Percentiles rank a stretch among this genome's conserved stretches.
Conservation (phyloP, 2,797 vertebrate genomes). For the Lateolabrax maculatus region DNA sequence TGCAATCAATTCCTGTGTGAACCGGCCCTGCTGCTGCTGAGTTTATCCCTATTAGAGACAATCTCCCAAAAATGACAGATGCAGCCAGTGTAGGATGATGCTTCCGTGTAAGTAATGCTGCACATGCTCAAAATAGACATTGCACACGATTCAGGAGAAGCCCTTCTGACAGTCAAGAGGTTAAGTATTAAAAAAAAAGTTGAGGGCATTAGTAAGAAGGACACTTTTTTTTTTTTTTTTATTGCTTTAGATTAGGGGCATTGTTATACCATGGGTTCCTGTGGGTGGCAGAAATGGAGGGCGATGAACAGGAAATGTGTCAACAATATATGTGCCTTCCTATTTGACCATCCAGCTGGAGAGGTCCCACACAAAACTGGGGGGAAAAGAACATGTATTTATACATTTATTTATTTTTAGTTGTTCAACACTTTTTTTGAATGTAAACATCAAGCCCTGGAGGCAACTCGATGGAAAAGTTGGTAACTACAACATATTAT, state of each 20-base stretch:
- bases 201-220: neutral
- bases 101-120: neutral
- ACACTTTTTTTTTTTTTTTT: neutral
- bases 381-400: too few relatives aligned
- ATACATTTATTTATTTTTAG: too few relatives aligned
- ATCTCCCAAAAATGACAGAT: neutral
- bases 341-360: neutral
- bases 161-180: neutral
- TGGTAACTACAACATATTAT: too few relatives aligned
- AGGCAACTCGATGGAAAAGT: neutral
- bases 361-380: too few relatives aligned
- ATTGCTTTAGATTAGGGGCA: neutral
- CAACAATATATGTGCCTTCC: too few relatives aligned
- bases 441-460: too few relatives aligned
- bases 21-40: neutral
- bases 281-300: neutral
- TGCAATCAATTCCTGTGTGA: neutral
- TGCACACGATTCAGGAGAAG: neutral
- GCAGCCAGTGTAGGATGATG: neutral
- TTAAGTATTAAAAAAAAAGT: neutral
- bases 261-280: neutral
- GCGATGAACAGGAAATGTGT: too few relatives aligned
- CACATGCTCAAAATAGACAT: neutral
- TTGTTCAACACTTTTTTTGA: neutral
- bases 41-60: neutral